A percentile compares a stretch with the other conserved stretches of the same genome.
Evolutionary conservation across 2,113 vertebrate genomes (phyloP).

Genomic region (Toxotes jaculatrix): DNA sequence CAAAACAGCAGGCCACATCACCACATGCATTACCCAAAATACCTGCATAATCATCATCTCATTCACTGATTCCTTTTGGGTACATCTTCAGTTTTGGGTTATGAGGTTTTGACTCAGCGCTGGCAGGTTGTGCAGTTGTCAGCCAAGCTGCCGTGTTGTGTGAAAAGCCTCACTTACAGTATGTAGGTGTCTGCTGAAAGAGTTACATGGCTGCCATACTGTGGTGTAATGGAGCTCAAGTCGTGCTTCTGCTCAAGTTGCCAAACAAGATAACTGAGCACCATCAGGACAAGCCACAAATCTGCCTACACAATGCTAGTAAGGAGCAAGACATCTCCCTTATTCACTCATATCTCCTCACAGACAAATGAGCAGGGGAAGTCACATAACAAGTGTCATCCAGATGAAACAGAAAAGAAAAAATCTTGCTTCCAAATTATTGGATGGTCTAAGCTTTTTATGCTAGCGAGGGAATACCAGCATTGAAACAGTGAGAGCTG

Average conservation of each 20-base stretch:
- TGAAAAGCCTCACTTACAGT: constrained; percentile 9
- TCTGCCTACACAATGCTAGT: not conserved
- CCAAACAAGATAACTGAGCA: constrained; percentile 2
- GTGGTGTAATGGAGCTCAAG: not conserved
- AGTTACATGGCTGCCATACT: not conserved
- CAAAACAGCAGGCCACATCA: constrained; percentile 4
- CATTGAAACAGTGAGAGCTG: constrained; percentile 8
- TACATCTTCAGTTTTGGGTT: not conserved
- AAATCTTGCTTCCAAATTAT: not conserved
- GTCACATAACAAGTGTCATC: not conserved
- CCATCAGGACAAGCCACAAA: not conserved
- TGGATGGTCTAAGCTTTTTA: constrained; percentile 10
- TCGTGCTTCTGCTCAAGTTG: not conserved
- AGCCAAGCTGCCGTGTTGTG: not conserved
- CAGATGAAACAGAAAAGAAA: constrained; percentile 8
- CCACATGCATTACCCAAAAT: constrained; percentile 6
- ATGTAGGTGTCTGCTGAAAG: constrained; percentile 12
- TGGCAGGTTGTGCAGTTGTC: not conserved
- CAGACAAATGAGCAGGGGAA: not conserved
- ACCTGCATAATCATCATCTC: not conserved
- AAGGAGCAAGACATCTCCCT: not conserved
- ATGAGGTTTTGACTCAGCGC: not conserved
- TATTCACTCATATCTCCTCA: not conserved
- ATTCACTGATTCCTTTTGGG: not conserved
- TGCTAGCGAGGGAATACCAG: not conserved